Base-by-base conservation (phyloP, 2,888 invertebrate species). In the Branchipolynoe longqiensis region DNA sequence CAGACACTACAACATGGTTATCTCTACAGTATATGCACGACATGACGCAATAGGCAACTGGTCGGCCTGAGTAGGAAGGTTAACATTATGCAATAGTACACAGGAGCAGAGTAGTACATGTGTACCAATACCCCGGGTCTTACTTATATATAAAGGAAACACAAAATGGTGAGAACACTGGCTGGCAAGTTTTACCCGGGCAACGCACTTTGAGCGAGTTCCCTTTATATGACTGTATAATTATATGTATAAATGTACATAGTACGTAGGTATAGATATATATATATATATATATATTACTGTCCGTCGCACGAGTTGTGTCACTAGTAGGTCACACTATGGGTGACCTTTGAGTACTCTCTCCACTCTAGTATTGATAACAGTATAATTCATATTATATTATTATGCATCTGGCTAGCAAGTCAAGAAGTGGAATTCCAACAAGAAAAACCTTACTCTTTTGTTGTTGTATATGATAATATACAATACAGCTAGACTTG, bases 321-420 rank as follows among this genome's bases (percentile, higher is more conserved):
- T 25, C 62, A 31, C 31, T n/a, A 25, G 62, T 31, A 25, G 14
- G 62, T 14, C 31, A 62, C 62, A 62, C 25, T 12, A 6, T 18
- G 12, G 69, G 28, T 31, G 62, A 31, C n/a, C n/a, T n/a, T n/a
- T n/a, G n/a, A n/a, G n/a, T n/a, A n/a, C n/a, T n/a, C n/a, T n/a
- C n/a, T n/a, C n/a, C n/a, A n/a, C n/a, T n/a, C n/a, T n/a, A n/a
- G n/a, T n/a, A n/a, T n/a, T n/a, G n/a, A n/a, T n/a, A n/a, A n/a
- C n/a, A n/a, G n/a, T n/a, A n/a, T n/a, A n/a, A n/a, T n/a, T n/a
- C n/a, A n/a, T n/a, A n/a, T n/a, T n/a, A n/a, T n/a, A n/a, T n/a
- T n/a, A n/a, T n/a, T 78, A 78, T 48, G 78, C 78, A 78, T 78
- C 78, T 78, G 78, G 78, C 78, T 78, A 78, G 41, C 78, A 54